These are phyloP conservation scores for Bothrops jararaca DNA, from an alignment of 2,113 vertebrate species.

Conservation along the genomic window DNA sequence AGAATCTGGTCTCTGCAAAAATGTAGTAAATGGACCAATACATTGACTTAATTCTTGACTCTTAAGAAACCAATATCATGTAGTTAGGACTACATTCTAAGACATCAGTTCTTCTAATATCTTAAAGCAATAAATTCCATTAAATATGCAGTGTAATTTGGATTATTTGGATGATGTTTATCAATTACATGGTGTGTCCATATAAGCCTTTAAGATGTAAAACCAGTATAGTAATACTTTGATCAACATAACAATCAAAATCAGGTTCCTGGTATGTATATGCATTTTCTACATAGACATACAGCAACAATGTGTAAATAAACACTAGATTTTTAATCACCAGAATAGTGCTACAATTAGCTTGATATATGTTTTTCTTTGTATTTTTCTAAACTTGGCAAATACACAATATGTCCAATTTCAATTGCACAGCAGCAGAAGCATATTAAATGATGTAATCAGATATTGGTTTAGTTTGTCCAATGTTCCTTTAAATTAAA, in stretches of 20 bases:
- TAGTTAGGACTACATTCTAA: not conserved
- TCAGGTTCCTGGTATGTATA: not conserved
- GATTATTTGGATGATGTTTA: not conserved
- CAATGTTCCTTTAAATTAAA: not conserved
- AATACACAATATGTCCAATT: not conserved
- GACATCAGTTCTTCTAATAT: not conserved
- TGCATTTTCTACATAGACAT: not conserved
- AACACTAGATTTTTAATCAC: not conserved
- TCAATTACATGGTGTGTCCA: not conserved
- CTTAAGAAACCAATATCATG: not conserved
- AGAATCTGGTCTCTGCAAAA: not conserved
- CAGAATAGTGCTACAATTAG: not conserved
- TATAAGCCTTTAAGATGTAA: not conserved
- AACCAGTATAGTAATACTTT: not conserved
- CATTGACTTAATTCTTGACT: not conserved
- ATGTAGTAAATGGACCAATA: not conserved
- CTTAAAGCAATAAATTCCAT: not conserved
- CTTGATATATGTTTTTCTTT: not conserved
- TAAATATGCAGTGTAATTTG: not conserved
- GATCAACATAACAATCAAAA: not conserved
- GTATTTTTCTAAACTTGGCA: not conserved
- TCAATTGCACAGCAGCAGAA: not conserved
- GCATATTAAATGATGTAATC: not conserved
- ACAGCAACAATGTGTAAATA: not conserved
- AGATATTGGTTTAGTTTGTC: not conserved